Evolutionary conservation across 2,113 vertebrate genomes (phyloP), one percentile per base, ranked within the genome.

Genomic region (Platysternon megacephalum): DNA sequence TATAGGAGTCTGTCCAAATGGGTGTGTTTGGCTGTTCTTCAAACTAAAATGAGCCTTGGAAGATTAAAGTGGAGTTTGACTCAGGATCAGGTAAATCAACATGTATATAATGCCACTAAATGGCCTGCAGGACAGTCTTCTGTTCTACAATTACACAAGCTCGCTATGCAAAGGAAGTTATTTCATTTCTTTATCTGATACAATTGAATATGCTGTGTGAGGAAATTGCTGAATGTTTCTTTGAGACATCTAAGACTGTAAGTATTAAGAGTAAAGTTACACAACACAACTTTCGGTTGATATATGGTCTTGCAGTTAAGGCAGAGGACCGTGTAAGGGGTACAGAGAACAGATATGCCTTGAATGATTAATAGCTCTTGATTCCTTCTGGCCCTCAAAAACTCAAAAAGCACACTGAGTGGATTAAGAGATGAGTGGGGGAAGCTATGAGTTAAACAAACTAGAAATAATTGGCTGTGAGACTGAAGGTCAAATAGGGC

Each of bases 11-110:
- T 93, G 86, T 87, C 49, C 86, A 72, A 7, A 51, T 95, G 91
- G 97, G 96, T 92, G 96, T 95, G 94, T 92, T 95, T 96, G 94
- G 93, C 92, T 95, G 89, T 52, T 97, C 56, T 84, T 93, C 92
- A 97, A 93, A 90, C 65, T 92, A 78, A 93, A 97, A 94, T 74
- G 94, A 91, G 89, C 87, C 22, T 91, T 1, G 0, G 83, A 96
- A 96, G 92, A 97, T 97, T 95, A 96, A 97, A 97, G 86, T 39
- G 42, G 11, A 91, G 65, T 8, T 97, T 97, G 97, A 96, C 95
- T 94, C 84, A 28, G 24, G 88, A 91, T 95, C 95, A 97, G 96
- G 95, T 96, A 94, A 97, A 95, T 95, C 95, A 97, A 84, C 84
- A 86, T 46, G 74, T 84, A 49, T 94, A 95, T 51, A 95, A 88